Conservation (phyloP, 2,113 vertebrate genomes). For the Stigmatopora nigra region DNA sequence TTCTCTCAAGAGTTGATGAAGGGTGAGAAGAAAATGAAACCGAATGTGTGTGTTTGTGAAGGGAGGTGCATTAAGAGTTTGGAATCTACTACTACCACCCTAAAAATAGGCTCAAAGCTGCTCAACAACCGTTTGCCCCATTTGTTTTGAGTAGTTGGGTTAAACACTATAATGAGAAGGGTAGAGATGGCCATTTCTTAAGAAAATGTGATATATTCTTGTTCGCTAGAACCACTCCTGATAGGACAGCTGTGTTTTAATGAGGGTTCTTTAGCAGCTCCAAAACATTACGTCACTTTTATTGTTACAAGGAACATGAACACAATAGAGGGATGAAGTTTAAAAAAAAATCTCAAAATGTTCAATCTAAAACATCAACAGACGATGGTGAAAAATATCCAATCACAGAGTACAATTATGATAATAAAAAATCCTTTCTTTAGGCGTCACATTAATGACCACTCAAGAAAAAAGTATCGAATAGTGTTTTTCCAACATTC, state of each 20-base stretch:
- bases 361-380: not conserved
- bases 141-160: constrained; percentile 27
- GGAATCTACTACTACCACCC: constrained; percentile 66
- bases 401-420: constrained; percentile 2
- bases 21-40: constrained; percentile 24
- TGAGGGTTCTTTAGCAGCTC: constrained; percentile 40
- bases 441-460: constrained; percentile 2
- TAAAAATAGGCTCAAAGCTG: constrained; percentile 59
- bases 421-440: constrained; percentile 13
- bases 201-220: constrained; percentile 57
- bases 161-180: constrained; percentile 61
- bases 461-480: not conserved
- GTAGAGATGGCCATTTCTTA: constrained; percentile 43
- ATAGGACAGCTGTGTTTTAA: constrained; percentile 49
- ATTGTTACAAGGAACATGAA: constrained; percentile 65
- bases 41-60: constrained; percentile 31
- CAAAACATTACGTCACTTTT: constrained; percentile 70
- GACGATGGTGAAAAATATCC: not conserved
- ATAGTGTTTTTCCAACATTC: not conserved
- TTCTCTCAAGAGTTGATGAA: constrained; percentile 18
- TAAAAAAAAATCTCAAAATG: not conserved
- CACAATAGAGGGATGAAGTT: constrained; percentile 36
- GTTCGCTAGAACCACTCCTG: constrained; percentile 45
- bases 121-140: constrained; percentile 43
- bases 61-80: constrained; percentile 63